Percentiles rank a stretch among this genome's conserved stretches.
phyloP scores from a whole-genome alignment of 92 coral and sea anemone genomes.

The Zoanthus solanderi region DNA sequence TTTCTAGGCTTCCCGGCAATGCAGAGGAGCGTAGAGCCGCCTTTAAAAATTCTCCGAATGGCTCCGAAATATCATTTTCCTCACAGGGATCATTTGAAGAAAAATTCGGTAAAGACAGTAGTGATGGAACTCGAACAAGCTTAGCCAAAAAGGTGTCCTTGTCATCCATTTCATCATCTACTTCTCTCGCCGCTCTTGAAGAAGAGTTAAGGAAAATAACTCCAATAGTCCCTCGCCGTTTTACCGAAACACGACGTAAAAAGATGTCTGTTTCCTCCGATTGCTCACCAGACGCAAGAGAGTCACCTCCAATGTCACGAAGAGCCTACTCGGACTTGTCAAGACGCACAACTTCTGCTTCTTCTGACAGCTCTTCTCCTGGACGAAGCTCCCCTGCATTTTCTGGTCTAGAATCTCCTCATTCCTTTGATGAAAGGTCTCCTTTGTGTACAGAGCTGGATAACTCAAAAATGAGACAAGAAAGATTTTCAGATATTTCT shows the following conservation, averaged over 20 bases:
- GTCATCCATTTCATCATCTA: constrained; percentile 34
- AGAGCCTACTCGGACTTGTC: constrained; percentile 26
- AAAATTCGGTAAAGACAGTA: constrained; percentile 34
- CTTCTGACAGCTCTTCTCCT: constrained; percentile 37
- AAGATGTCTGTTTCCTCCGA: constrained; percentile 78
- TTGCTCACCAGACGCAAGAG: constrained; percentile 63
- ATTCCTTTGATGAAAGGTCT: background rate
- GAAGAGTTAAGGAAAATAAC: constrained; percentile 82
- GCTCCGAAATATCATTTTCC: constrained; percentile 64
- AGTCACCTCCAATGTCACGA: constrained; percentile 34
- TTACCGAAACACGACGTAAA: constrained; percentile 55
- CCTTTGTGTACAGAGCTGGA: constrained; percentile 29
- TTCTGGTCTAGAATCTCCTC: background rate
- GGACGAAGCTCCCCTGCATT: constrained; percentile 21
- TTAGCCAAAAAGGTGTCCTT: constrained; percentile 41
- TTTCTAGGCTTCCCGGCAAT: constrained; percentile 18
- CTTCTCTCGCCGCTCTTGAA: constrained; percentile 76
- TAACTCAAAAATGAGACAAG: constrained; percentile 66
- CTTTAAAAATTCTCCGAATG: constrained; percentile 69
- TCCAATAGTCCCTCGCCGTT: constrained; percentile 68
- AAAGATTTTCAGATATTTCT: constrained; percentile 61
- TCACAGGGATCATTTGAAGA: constrained; percentile 86
- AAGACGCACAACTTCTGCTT: constrained; percentile 11
- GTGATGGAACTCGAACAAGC: constrained; percentile 30
- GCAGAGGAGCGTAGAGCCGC: constrained; percentile 64